Evolutionary conservation across 2,797 vertebrate species (phyloP).

Genomic region (Allobates femoralis): DNA sequence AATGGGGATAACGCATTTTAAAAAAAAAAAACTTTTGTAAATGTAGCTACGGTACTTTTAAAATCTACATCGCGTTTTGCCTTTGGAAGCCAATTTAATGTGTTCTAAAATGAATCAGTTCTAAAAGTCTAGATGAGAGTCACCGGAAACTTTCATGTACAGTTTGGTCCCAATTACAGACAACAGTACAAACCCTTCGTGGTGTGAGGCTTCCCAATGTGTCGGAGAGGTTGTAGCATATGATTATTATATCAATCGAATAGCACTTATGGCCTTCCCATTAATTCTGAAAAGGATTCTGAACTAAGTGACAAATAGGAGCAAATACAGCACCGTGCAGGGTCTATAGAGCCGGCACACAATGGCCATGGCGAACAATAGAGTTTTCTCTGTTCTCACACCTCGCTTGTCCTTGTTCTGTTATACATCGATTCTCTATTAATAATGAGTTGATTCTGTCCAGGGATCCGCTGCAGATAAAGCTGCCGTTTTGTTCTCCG

Average conservation of each 20-base stretch:
- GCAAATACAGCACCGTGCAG: not conserved
- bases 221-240: not conserved
- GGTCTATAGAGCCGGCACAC: not conserved
- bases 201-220: not conserved
- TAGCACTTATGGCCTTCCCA: not conserved
- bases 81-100: not conserved
- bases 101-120: not conserved
- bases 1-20: no score
- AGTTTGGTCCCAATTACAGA: not conserved
- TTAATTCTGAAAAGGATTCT: not conserved
- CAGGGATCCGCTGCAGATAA: slow-evolving; percentile 43
- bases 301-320: not conserved
- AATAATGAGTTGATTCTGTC: slow-evolving; percentile 54
- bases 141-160: not conserved
- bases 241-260: slow-evolving; percentile 1
- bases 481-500: slow-evolving; percentile 44
- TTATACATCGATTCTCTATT: slow-evolving; percentile 35
- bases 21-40: no score
- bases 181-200: not conserved
- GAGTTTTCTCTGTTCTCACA: slow-evolving; percentile 47
- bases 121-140: not conserved
- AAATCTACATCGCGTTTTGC: not conserved
- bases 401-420: slow-evolving; percentile 19
- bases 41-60: no score
- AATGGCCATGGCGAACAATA: slow-evolving; percentile 18